Percentiles rank a stretch among this genome's conserved stretches.
phyloP scores from a whole-genome alignment of 2,888 invertebrate species.

The Hololepta plana region DNA sequence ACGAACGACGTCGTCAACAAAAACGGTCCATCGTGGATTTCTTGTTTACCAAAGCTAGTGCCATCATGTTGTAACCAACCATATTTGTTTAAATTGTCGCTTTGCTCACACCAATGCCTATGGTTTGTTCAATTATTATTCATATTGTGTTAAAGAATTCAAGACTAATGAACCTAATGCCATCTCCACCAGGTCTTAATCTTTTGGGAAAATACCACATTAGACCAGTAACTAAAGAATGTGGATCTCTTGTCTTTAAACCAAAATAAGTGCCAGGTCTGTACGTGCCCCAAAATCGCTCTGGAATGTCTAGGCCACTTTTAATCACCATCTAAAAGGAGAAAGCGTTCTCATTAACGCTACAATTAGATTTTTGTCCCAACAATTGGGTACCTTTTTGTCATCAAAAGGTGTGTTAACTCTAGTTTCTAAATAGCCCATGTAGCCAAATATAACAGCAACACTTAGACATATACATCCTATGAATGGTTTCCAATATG shows the following conservation, averaged over 20 bases:
- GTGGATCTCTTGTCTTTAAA: conserved; percentile 74
- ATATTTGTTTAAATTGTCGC: conserved; percentile 61
- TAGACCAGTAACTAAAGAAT: conserved; percentile 78
- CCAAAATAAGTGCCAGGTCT: conserved; percentile 80
- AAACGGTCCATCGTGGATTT: conserved; percentile 65
- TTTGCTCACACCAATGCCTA: conserved; percentile 87
- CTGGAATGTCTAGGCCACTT: conserved; percentile 52
- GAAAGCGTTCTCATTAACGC: no score
- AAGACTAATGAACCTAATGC: conserved; percentile 37
- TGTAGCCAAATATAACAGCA: conserved; percentile 56
- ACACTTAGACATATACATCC: conserved; percentile 44
- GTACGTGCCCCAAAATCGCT: conserved; percentile 89
- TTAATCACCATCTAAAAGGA: conserved; percentile 42
- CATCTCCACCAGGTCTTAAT: conserved; percentile 48
- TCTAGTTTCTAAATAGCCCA: conserved; percentile 73
- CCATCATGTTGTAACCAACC: conserved; percentile 94
- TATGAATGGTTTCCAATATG: conserved; percentile 40
- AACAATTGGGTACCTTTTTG: conserved; percentile 48
- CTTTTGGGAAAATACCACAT: conserved; percentile 87
- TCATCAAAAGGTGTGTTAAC: conserved; percentile 73
- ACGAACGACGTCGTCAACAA: conserved; percentile 72
- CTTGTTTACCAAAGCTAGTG: conserved; percentile 75
- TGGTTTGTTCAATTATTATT: conserved; percentile 9
- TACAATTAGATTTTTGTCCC: conserved; percentile 4
- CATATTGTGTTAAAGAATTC: conserved; percentile 3